Evolutionary conservation across 2,113 vertebrate species (phyloP).

Genomic region (Gavialis gangeticus): DNA sequence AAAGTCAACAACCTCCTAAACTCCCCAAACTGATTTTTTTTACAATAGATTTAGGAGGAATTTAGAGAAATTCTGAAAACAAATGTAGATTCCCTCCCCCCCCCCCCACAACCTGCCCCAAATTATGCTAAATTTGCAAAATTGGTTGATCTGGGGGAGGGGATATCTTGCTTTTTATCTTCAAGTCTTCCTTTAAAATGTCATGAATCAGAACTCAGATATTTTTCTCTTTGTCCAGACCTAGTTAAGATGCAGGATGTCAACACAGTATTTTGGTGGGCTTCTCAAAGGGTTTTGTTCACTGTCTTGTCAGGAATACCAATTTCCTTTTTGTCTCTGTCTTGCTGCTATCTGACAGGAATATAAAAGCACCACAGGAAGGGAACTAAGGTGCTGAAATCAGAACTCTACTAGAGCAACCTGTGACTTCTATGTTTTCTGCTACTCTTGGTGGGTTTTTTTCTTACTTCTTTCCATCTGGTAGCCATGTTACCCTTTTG

Average conservation of each 20-base stretch:
- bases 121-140: not conserved
- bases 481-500: not conserved
- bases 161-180: rapidly evolving
- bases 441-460: not conserved
- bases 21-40: not conserved
- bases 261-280: not conserved
- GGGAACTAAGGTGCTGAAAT: not conserved
- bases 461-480: not conserved
- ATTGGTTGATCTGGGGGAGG: not conserved
- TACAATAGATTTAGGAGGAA: not conserved
- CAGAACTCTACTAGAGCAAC: not conserved
- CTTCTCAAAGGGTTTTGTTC: not conserved
- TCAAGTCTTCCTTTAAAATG: not conserved
- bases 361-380: not conserved
- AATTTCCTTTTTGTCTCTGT: not conserved
- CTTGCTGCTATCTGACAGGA: not conserved
- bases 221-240: not conserved
- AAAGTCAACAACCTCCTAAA: not conserved
- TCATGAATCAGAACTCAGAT: not conserved
- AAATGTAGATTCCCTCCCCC: not conserved
- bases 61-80: not conserved
- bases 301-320: not conserved
- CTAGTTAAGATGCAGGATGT: not conserved
- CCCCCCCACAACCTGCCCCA: too few relatives aligned
- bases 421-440: not conserved